These are phyloP conservation scores for Formica selysi DNA, from an alignment of 1,140 invertebrate species.

Conservation along the genomic window DNA sequence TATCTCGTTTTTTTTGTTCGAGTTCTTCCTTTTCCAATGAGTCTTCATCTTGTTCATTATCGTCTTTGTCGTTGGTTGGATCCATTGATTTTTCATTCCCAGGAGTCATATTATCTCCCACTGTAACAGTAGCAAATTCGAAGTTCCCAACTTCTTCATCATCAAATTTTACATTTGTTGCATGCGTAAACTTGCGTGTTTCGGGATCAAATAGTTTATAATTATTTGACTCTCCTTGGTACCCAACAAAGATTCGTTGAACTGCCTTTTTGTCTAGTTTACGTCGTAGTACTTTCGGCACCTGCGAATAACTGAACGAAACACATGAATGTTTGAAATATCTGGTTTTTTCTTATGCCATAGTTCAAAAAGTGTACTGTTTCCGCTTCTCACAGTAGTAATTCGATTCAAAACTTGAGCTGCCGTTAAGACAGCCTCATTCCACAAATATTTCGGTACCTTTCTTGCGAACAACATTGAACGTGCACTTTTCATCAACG, in stretches of 20 bases:
- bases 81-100: not conserved
- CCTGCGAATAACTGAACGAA: no score
- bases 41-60: not conserved
- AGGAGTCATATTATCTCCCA: not conserved
- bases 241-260: conserved; percentile 21
- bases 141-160: conserved; percentile 4
- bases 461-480: no score
- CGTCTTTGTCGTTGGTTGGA: no score
- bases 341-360: no score
- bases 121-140: not conserved
- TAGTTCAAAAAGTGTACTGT: no score
- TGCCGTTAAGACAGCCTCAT: no score
- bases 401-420: no score
- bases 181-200: not conserved
- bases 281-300: no score
- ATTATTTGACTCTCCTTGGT: conserved; percentile 11
- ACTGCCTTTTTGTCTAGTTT: not conserved
- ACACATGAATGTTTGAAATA: no score
- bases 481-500: no score
- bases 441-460: no score
- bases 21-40: not conserved
- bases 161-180: conserved; percentile 11
- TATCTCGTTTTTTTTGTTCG: not conserved
- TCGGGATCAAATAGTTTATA: conserved; percentile 7
- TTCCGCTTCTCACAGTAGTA: no score